Conservation (phyloP, 2,888 invertebrate genomes). For the Apamea sordens region DNA sequence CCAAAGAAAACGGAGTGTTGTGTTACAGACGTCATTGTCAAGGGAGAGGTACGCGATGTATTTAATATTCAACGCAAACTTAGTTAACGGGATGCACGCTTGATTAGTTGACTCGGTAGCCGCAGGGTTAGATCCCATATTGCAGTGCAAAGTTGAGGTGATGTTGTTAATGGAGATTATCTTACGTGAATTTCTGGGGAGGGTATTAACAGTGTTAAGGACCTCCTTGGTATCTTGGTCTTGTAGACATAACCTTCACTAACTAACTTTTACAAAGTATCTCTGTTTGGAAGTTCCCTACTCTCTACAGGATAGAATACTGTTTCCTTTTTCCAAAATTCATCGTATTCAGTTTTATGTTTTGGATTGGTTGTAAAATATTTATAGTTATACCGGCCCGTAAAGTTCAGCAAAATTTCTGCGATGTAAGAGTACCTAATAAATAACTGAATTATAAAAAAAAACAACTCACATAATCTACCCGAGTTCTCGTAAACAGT, state of each 20-base stretch:
- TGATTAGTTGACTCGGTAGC: slow-evolving; percentile 65
- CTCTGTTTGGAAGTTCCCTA: neutral
- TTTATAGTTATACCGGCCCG: slow-evolving; percentile 50
- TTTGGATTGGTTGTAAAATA: slow-evolving; percentile 61
- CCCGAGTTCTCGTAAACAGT: neutral
- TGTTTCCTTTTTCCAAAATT: slow-evolving; percentile 33
- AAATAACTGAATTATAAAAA: slow-evolving; percentile 1
- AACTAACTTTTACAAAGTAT: neutral
- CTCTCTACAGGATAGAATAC: neutral
- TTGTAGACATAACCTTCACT: neutral
- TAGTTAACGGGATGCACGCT: slow-evolving; percentile 66
- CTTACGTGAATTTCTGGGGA: slow-evolving; percentile 26
- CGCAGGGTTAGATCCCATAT: slow-evolving; percentile 55
- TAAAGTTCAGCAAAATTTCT: slow-evolving; percentile 40
- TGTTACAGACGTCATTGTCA: slow-evolving; percentile 51
- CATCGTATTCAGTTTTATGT: slow-evolving; percentile 45
- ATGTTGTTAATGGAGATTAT: slow-evolving; percentile 54
- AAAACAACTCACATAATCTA: neutral
- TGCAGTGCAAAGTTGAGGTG: slow-evolving; percentile 51
- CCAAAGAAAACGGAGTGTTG: slow-evolving; percentile 44
- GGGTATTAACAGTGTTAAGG: slow-evolving; percentile 25
- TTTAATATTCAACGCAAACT: slow-evolving; percentile 66
- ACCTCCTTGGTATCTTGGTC: neutral
- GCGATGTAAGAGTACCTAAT: slow-evolving; percentile 24
- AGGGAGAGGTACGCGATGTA: slow-evolving; percentile 54